Percentiles rank a stretch among this genome's conserved stretches.
phyloP scores from a whole-genome alignment of 2,113 vertebrate species.

The Perca flavescens region DNA sequence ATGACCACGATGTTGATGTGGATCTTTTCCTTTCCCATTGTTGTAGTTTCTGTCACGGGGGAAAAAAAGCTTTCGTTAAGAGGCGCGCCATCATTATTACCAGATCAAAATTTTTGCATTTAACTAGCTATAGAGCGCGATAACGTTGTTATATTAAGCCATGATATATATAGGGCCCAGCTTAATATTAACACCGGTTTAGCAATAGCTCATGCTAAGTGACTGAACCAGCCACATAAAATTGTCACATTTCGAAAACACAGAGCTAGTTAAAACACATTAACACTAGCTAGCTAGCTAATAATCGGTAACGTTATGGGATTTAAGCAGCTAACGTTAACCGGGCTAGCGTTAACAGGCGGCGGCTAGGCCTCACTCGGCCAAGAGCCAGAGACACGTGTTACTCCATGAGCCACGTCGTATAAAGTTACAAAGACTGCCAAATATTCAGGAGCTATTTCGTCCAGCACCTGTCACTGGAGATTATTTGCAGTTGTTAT shows the following conservation, averaged over 20 bases:
- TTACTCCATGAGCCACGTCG: slow-evolving; percentile 76
- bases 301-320: no score
- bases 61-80: fast-evolving
- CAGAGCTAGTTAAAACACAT: no score
- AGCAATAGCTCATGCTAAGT: not conserved
- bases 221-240: not conserved
- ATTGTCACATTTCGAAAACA: not conserved
- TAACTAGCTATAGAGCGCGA: no score
- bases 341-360: not conserved
- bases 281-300: no score
- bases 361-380: slow-evolving; percentile 75
- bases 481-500: slow-evolving; percentile 24
- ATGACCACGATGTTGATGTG: slow-evolving; percentile 91
- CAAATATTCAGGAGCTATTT: slow-evolving; percentile 52
- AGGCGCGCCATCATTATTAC: no score
- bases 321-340: no score
- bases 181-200: not conserved
- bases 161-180: no score
- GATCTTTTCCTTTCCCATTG: slow-evolving; percentile 87
- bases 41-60: slow-evolving; percentile 73
- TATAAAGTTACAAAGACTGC: slow-evolving; percentile 75
- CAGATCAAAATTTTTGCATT: fast-evolving
- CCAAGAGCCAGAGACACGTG: slow-evolving; percentile 83
- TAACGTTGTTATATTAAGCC: not conserved
- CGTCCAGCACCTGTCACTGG: slow-evolving; percentile 29